Evolutionary conservation across 2,888 invertebrate genomes (phyloP).

Genomic region (Cheilosia urbana): DNA sequence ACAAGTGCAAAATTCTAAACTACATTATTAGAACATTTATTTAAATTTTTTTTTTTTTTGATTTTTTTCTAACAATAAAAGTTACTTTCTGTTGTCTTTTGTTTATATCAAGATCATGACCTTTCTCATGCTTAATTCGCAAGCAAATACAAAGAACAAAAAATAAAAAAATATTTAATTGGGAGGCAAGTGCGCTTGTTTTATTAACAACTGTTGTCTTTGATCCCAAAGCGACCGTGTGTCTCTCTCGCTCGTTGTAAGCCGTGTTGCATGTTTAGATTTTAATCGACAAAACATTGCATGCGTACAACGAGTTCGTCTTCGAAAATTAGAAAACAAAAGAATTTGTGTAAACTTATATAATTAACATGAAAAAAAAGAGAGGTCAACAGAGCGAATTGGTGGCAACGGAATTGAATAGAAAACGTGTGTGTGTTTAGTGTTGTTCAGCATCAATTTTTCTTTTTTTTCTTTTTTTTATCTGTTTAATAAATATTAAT

Average conservation of each 20-base stretch:
- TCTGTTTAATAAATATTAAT: slow-evolving; percentile 69
- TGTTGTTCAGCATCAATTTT: slow-evolving; percentile 60
- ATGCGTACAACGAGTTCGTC: slow-evolving; percentile 40
- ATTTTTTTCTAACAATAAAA: slow-evolving; percentile 46
- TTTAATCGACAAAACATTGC: slow-evolving; percentile 52
- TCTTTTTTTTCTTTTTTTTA: slow-evolving; percentile 4
- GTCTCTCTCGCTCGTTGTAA: background rate
- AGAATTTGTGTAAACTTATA: slow-evolving; percentile 30
- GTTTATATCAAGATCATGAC: slow-evolving; percentile 27
- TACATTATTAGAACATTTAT: slow-evolving; percentile 59
- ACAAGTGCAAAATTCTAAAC: background rate
- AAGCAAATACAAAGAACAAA: slow-evolving; percentile 12
- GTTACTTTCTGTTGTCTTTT: slow-evolving; percentile 49
- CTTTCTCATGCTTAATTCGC: slow-evolving; percentile 11
- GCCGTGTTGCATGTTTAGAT: slow-evolving; percentile 42
- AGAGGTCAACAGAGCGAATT: slow-evolving; percentile 28
- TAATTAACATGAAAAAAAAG: slow-evolving; percentile 23
- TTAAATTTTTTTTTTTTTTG: slow-evolving; percentile 26
- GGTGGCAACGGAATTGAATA: slow-evolving; percentile 19
- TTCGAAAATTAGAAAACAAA: slow-evolving; percentile 22
- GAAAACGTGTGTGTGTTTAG: slow-evolving; percentile 43
- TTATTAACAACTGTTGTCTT: background rate
- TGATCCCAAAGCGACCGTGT: slow-evolving; percentile 1
- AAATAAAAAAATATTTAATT: slow-evolving; percentile 4
- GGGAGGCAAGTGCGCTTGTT: slow-evolving; percentile 43